A percentile compares a stretch with the other conserved stretches of the same genome.
phyloP scores from a whole-genome alignment of 2,113 vertebrate species.

The Carassius auratus region DNA sequence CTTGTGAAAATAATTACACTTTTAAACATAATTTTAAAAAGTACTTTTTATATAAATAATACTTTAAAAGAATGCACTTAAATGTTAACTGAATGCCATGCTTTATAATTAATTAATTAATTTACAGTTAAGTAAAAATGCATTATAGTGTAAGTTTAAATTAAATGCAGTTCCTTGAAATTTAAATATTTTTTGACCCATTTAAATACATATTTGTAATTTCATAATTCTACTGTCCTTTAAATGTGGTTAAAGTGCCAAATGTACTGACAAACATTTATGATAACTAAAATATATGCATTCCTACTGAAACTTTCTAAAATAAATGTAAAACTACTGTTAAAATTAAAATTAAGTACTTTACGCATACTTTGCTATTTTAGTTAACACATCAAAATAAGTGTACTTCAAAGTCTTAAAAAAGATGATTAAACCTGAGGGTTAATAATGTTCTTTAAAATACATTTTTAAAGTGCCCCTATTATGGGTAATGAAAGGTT shows the following conservation, averaged over 20 bases:
- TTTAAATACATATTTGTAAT: neutral
- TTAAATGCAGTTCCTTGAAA: neutral
- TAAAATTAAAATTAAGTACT: neutral
- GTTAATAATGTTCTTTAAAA: neutral
- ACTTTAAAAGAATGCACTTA: neutral
- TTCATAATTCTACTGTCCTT: neutral
- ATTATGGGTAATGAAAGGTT: too few relatives aligned
- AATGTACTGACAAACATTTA: neutral
- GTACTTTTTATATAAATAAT: neutral
- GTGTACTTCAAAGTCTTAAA: neutral
- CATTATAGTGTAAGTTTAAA: neutral
- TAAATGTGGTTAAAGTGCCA: neutral
- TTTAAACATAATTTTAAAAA: neutral
- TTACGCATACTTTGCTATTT: neutral
- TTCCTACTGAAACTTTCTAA: neutral
- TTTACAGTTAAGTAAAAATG: neutral
- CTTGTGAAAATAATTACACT: neutral
- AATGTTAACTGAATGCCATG: neutral
- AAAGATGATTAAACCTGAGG: neutral
- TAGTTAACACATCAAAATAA: neutral
- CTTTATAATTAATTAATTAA: neutral
- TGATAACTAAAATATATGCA: neutral
- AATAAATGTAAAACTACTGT: neutral
- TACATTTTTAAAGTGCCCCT: neutral
- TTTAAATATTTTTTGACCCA: neutral